phyloP scores from a whole-genome alignment of 1,140 invertebrate species.

The Drosophila truncata region DNA sequence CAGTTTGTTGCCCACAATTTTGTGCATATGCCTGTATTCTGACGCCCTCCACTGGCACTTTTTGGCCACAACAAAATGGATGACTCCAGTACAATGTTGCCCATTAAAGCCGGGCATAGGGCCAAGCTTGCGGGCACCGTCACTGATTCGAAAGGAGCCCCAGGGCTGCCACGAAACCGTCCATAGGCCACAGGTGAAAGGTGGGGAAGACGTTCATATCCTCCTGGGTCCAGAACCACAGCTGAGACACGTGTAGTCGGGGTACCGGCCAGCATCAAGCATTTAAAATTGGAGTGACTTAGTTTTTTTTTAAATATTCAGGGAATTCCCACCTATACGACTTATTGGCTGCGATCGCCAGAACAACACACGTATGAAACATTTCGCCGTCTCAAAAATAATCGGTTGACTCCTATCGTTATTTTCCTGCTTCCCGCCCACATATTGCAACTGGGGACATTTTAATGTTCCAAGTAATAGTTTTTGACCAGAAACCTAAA shows the following conservation, averaged over 20 bases:
- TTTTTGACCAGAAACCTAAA: too few species aligned
- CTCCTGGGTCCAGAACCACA: constrained; percentile 84
- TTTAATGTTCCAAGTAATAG: too few species aligned
- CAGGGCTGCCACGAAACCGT: constrained; percentile 98
- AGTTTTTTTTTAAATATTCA: too few species aligned
- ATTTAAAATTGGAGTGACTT: too few species aligned
- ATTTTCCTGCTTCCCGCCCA: too few species aligned
- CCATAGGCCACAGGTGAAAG: constrained; percentile 92
- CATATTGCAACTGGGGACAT: too few species aligned
- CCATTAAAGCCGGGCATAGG: constrained; percentile 98
- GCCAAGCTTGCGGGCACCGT: constrained; percentile 98
- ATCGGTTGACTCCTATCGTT: too few species aligned
- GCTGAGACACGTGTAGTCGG: constrained; percentile 88
- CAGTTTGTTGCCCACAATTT: constrained; percentile 95
- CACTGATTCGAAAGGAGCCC: constrained; percentile 99
- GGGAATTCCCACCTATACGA: too few species aligned
- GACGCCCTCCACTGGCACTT: constrained; percentile 92
- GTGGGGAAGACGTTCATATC: constrained; percentile 87
- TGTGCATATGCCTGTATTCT: constrained; percentile 96
- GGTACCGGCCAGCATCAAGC: too few species aligned
- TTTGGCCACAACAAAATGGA: constrained; percentile 97
- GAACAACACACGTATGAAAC: too few species aligned
- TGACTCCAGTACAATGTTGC: constrained; percentile 96
- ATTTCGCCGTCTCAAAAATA: too few species aligned
- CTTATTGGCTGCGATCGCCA: too few species aligned